Evolutionary conservation across 2,888 invertebrate species (phyloP), one percentile per base, ranked within the genome.

Genomic region (Metellina segmentata): DNA sequence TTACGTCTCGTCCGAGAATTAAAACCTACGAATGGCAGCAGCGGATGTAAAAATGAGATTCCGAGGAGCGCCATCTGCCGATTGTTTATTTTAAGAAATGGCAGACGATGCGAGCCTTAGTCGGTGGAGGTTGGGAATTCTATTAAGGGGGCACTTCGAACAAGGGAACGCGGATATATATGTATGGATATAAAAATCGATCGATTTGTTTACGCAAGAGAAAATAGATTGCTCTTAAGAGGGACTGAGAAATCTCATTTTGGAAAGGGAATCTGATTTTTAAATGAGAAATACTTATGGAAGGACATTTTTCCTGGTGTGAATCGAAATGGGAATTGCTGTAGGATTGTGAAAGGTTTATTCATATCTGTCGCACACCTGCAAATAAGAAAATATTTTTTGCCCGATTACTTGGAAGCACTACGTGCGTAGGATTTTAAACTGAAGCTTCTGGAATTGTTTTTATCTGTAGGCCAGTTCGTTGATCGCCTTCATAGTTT

Each of bases 1-100:
- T 89, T 83, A 78, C 89, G 89, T 89, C 89, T 89, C 79, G 78
- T 86, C 86, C 78, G 72, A 78, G 89, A 89, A 89, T 89, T 89
- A 89, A 89, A 89, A 89, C 78, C 88, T 88, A n/a, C 81, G 81
- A 88, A 88, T 88, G 81, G 81, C 88, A 79, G 77, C 78, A 53
- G 77, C 78, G 53, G 83, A 86, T 83, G 89, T 83, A 89, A 89
- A 89, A 89, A 89, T 89, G 83, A 85, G 83, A 78, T 81, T 77
- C 20, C 74, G 20, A 51, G 70, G 19, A 82, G 83, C 89, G 83
- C 89, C 89, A 89, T 89, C 89, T 89, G 89, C 69, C 53, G 89
- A 79, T 61, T 89, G 82, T 85, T 85, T 89, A 89, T 89, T 79
- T 79, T 77, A 85, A 89, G 83, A 89, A 89, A 85, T 74, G 74